Conservation (phyloP, 1,140 invertebrate genomes). For the Branchinecta lynchi region DNA sequence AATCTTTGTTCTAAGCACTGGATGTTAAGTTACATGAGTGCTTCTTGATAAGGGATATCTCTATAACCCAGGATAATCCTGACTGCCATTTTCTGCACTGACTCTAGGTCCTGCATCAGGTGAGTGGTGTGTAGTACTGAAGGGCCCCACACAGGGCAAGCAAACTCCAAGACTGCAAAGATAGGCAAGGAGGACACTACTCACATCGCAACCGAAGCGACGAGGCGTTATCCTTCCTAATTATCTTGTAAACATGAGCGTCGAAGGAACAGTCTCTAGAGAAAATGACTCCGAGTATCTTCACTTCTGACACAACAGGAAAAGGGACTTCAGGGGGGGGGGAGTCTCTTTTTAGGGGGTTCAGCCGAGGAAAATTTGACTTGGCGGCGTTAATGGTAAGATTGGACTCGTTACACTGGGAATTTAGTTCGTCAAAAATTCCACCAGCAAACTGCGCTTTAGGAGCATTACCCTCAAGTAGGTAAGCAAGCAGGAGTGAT, state of each 20-base stretch:
- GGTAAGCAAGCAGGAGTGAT: no score
- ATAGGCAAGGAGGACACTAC: not conserved
- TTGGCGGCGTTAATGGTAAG: slow-evolving; percentile 4
- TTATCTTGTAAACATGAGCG: slow-evolving; percentile 1
- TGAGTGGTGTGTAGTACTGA: slow-evolving; percentile 9
- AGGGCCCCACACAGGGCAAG: slow-evolving; percentile 7
- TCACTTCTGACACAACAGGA: slow-evolving; percentile 8
- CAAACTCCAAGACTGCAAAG: not conserved
- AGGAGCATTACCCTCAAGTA: no score
- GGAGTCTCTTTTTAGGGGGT: slow-evolving; percentile 4
- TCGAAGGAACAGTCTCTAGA: slow-evolving; percentile 5
- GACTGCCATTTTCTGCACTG: slow-evolving; percentile 8
- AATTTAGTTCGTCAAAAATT: no score
- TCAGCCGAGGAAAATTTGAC: not conserved
- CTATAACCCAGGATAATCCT: slow-evolving; percentile 1
- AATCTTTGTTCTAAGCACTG: slow-evolving; percentile 1
- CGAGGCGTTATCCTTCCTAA: slow-evolving; percentile 8
- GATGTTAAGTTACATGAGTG: not conserved
- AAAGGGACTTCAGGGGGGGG: slow-evolving; percentile 4
- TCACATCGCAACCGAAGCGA: slow-evolving; percentile 5
- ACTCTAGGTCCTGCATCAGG: not conserved
- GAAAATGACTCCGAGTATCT: no score
- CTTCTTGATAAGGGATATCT: slow-evolving; percentile 9
- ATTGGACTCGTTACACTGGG: no score
- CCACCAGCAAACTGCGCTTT: no score